Base-by-base conservation (phyloP, 2,113 vertebrate species). In the Saguinus imperator region DNA sequence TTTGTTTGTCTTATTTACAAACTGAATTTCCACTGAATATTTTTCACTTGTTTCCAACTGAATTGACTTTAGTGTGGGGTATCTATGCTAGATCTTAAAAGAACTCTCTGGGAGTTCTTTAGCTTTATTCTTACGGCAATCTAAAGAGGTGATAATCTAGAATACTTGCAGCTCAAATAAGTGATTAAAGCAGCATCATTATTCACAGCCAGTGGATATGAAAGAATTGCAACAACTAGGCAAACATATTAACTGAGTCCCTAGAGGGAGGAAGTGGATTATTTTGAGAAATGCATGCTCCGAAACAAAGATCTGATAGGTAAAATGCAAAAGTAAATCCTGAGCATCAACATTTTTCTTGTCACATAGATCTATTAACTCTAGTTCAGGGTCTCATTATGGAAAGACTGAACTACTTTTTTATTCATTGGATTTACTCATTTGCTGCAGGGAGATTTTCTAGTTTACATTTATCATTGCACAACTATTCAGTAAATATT, bases 121-220 rank as follows among this genome's bases (percentile, higher is more conserved):
- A 73, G 48, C 94, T 94, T 76, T 89, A 80, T 43, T 94, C 37
- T 27, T 55, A 70, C 73, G 18, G 37, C 20, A 57, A 94, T 66
- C 3, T 87, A 80, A 87, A n/a, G 12, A 72, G 35, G 45, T 82
- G 40, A 80, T 58, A 32, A 91, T 75, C 66, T 96, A 93, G 29
- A 82, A 87, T 45, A 95, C 57, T 84, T 97, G 52, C 3, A 97
- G 64, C 43, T 94, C 80, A 96, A 97, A 77, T 68, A 97, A 91
- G 37, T 98, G 97, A 97, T 97, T 97, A 97, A 70, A 95, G 89
- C 94, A 97, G 40, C 32, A 96, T 96, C 90, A 90, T 97, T 98
- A 98, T 97, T 97, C 68, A 97, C 45, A 21, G 2, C 37, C 35
- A 94, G 43, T 50, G 88, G 81, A 89, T 96, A 97, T 45, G 85